Conservation (phyloP, 1,140 invertebrate species). For the Drosophila subpulchrella region DNA sequence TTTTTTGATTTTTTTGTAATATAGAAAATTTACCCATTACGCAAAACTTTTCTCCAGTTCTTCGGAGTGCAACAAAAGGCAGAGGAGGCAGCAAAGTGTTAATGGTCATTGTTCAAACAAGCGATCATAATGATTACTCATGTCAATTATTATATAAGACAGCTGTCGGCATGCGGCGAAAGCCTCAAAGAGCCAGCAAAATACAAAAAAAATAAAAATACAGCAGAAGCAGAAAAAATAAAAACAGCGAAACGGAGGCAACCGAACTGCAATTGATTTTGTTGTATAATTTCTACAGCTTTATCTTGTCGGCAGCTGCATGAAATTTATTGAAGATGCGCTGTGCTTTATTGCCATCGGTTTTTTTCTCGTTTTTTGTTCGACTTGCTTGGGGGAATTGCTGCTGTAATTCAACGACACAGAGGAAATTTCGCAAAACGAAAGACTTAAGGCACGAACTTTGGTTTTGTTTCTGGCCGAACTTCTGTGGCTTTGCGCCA, state of each 20-base stretch:
- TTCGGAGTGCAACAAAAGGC: constrained; percentile 6
- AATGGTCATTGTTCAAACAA: constrained; percentile 58
- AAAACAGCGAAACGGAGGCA: constrained; percentile 44
- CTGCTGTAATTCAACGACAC: constrained; percentile 48
- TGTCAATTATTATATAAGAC: constrained; percentile 75
- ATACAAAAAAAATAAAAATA: constrained; percentile 1
- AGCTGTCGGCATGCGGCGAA: constrained; percentile 56
- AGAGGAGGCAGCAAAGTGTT: constrained; percentile 40
- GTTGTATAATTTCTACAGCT: constrained; percentile 75
- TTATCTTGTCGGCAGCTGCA: constrained; percentile 72
- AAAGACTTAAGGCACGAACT: constrained; percentile 69
- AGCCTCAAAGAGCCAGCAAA: constrained; percentile 54
- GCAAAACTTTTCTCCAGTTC: constrained; percentile 34
- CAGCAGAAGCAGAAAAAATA: background rate
- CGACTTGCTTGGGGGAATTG: constrained; percentile 1
- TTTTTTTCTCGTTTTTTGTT: background rate
- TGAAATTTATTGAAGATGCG: constrained; percentile 74
- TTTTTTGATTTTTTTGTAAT: too few species aligned
- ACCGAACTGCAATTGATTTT: constrained; percentile 68
- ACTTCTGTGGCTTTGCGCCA: constrained; percentile 36
- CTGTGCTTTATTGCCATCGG: constrained; percentile 59
- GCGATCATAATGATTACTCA: constrained; percentile 62
- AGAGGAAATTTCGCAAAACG: constrained; percentile 59
- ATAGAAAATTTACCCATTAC: constrained; percentile 6
- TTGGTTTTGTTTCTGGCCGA: background rate